These are phyloP conservation scores for Hypotaenidia okinawae DNA, from an alignment of 2,797 vertebrate genomes.

Conservation along the genomic window DNA sequence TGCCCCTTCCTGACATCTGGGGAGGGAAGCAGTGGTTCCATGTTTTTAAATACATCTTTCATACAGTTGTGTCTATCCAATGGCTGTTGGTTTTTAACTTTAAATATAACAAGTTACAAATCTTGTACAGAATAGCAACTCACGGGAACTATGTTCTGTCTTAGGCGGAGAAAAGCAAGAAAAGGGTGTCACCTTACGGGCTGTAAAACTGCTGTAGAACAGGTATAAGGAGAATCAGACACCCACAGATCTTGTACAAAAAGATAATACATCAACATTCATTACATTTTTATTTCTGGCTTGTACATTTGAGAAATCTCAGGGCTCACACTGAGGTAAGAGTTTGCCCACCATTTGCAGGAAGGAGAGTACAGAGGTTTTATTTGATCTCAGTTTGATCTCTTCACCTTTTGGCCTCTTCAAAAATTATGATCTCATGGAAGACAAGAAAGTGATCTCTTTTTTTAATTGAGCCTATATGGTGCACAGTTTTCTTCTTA, in stretches of 20 bases:
- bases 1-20: not conserved
- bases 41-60: not conserved
- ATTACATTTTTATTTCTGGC: not conserved
- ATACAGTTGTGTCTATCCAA: not conserved
- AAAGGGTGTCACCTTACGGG: not conserved
- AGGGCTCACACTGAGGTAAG: constrained; percentile 7
- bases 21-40: not conserved
- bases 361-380: constrained; percentile 1
- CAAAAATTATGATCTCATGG: constrained; percentile 36
- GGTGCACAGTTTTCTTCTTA: not conserved
- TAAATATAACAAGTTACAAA: not conserved
- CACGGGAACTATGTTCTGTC: not conserved
- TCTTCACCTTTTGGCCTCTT: constrained; percentile 3
- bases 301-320: constrained; percentile 21
- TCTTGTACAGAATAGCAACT: not conserved
- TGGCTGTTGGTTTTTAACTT: not conserved
- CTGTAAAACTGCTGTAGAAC: not conserved
- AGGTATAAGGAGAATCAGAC: not conserved
- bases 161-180: not conserved
- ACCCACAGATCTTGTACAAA: not conserved
- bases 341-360: constrained; percentile 57
- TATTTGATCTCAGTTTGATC: not conserved
- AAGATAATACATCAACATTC: not conserved
- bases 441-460: not conserved
- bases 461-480: not conserved